Percentiles rank a stretch among this genome's conserved stretches.
phyloP scores from a whole-genome alignment of 2,113 vertebrate species.

The Platichthys stellatus region DNA sequence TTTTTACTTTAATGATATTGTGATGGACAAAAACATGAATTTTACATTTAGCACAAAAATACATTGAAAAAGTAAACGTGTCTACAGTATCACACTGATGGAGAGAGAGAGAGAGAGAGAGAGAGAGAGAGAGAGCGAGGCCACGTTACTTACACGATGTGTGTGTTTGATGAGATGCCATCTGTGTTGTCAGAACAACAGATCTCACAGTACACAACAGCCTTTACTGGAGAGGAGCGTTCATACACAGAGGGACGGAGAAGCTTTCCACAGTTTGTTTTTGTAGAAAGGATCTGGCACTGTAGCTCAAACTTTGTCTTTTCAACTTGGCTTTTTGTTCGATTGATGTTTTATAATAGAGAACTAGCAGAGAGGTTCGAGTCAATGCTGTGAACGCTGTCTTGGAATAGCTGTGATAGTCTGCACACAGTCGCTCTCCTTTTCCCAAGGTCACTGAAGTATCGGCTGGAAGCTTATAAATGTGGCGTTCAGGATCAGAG shows the following conservation, averaged over 20 bases:
- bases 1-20: background rate
- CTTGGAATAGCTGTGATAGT: slow-evolving; percentile 22
- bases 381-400: slow-evolving; percentile 29
- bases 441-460: slow-evolving; percentile 33
- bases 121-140: background rate
- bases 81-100: background rate
- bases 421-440: background rate
- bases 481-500: slow-evolving; percentile 26
- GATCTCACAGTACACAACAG: slow-evolving; percentile 24
- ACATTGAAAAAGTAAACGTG: background rate
- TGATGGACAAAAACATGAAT: background rate
- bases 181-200: slow-evolving; percentile 52
- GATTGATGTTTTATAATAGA: slow-evolving; percentile 32
- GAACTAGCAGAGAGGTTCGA: background rate
- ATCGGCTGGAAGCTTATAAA: slow-evolving; percentile 16
- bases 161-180: slow-evolving; percentile 38
- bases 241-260: slow-evolving; percentile 20
- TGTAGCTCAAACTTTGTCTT: background rate
- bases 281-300: slow-evolving; percentile 12
- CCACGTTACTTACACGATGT: slow-evolving; percentile 5
- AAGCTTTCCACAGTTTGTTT: slow-evolving; percentile 31
- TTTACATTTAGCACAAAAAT: no score
- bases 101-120: background rate
- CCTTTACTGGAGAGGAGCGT: slow-evolving; percentile 8
- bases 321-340: slow-evolving; percentile 2